A percentile compares a stretch with the other conserved stretches of the same genome.
Evolutionary conservation across 2,113 vertebrate species (phyloP).

Genomic region (Tupaia chinensis): DNA sequence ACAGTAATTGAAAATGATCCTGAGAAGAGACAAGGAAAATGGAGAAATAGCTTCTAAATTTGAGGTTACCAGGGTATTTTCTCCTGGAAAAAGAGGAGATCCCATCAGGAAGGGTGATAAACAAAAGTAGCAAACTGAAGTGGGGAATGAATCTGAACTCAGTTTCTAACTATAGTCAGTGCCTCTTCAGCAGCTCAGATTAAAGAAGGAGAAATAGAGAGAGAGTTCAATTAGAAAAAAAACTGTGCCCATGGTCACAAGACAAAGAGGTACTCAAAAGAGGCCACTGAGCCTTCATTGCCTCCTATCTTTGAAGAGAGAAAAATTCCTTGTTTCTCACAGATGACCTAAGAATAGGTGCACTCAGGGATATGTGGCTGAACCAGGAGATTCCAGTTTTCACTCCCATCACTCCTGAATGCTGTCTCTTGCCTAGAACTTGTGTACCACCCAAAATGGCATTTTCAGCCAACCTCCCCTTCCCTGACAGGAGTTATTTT

Average conservation of each 20-base stretch:
- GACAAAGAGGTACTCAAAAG: constrained; percentile 59
- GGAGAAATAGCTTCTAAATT: background rate
- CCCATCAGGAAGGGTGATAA: background rate
- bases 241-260: constrained; percentile 61
- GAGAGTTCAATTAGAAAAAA: constrained; percentile 72
- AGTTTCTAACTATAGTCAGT: constrained; percentile 19
- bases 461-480: background rate
- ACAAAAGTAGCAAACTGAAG: background rate
- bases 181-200: constrained; percentile 52
- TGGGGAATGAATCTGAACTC: background rate
- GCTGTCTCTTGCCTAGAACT: background rate
- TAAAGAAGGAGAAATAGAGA: constrained; percentile 69
- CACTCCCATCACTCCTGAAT: background rate
- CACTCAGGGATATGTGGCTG: constrained; percentile 46
- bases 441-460: background rate
- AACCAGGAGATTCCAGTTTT: constrained; percentile 44
- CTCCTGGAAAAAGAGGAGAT: background rate
- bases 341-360: constrained; percentile 62
- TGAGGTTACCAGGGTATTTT: background rate
- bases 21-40: background rate
- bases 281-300: constrained; percentile 58
- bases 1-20: background rate
- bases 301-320: constrained; percentile 65
- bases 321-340: constrained; percentile 50
- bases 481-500: background rate